Base-by-base conservation (phyloP, 2,797 vertebrate species). In the Eulemur rubriventer region DNA sequence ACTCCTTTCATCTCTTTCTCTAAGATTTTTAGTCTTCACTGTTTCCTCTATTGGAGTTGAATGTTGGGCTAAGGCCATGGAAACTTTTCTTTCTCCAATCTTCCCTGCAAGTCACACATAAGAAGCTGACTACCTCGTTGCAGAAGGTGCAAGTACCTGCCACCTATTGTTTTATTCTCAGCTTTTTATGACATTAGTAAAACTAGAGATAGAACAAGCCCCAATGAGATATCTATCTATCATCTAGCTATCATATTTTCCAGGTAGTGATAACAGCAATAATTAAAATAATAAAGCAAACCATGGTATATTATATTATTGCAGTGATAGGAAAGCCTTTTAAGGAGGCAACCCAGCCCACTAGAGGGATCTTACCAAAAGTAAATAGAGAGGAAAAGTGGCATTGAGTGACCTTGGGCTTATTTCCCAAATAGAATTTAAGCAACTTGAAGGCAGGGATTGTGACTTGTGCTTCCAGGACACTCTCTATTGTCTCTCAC, bases 351-450 rank as follows among this genome's bases (percentile, higher is more conserved):
- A 48, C 4, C 6, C 2, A 81, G 2, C 2, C 1, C 20, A 78
- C 4, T 52, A 35, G 84, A 73, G 4, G n/a, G 7, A 88, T 88
- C 80, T 87, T 81, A 70, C 2, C 41, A 46, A 76, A 52, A 93
- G 13, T 6, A 72, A 79, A 38, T 18, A 43, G 33, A 16, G 57
- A 52, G 4, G 4, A 63, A 92, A 22, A 67, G 2, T 72, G 24
- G 1, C 28, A 65, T 30, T 85, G 10, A 85, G 30, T 28, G 14
- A 78, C 20, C 3, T 88, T 82, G 59, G 61, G 4, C 7, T 94
- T 91, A 52, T 69, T 84, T 69, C 48, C 38, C 33, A 75, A 85
- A 90, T 57, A 84, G 28, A 85, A 69, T 69, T 90, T 85, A 91
- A 89, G 16, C 67, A 83, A 38, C 3, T 75, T 61, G 30, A 89